Base-by-base conservation (phyloP, 2,797 vertebrate species). In the Fistularia commersonii region DNA sequence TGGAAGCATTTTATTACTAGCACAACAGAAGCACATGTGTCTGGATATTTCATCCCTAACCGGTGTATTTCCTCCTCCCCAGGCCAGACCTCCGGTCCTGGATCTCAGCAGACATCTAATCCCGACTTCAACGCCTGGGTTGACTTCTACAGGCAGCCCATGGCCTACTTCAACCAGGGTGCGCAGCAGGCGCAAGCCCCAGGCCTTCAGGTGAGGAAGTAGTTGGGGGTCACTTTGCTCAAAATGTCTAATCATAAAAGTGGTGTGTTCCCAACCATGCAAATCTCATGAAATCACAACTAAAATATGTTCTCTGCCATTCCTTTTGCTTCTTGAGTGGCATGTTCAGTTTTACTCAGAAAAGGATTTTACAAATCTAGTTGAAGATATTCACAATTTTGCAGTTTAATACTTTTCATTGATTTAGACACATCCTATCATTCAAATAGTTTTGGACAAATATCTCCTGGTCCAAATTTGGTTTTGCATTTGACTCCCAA, bases 81-180 rank as follows among this genome's bases (percentile, higher is more conserved):
- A 97, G 97, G 91, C 84, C 97, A 99, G 33, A 88, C 92, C 6
- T 89, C 94, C 64, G 90, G 86, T 15, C 91, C 95, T 7, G 90
- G 86, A 51, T 93, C 95, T 78, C 96, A 95, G 90, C 93, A 96
- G 76, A 93, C 92, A 83, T 96, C 94, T 57, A 95, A 93, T 52
- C 92, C 95, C 0, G 96, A 98, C 87, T 98, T 96, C 87, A 96
- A 89, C 0, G 91, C 93, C 77, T 99, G 96, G 97, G 93, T 94
- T 8, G 95, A 99, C 77, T 97, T 96, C 72, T 99, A 98, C 90
- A 83, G 96, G 80, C 97, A 98, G 90, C 96, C 97, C 54, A 92
- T 94, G 56, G 93, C 95, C 56, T 97, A 94, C 88, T 98, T 97
- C 5, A 93, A 93, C 81, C 97, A 98, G 88, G 94, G 93, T 36